These are phyloP conservation scores for Drosophila prosaltans DNA, from an alignment of 1,140 invertebrate genomes.

Conservation along the genomic window DNA sequence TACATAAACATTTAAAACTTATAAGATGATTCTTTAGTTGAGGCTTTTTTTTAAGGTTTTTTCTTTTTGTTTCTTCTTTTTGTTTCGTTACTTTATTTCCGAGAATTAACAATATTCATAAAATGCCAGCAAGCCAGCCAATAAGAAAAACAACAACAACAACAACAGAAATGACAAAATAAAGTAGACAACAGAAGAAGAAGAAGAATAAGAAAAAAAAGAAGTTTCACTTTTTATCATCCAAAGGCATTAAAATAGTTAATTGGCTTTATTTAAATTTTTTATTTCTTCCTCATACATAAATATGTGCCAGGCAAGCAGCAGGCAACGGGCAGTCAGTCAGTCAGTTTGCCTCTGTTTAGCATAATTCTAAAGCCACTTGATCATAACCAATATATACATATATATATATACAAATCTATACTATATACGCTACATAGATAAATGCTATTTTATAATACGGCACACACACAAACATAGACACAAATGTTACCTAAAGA, in stretches of 20 bases:
- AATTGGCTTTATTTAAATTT: constrained; percentile 82
- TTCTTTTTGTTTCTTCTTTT: constrained; percentile 1
- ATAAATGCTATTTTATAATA: constrained; percentile 28
- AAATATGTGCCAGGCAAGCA: constrained; percentile 73
- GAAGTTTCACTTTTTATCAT: constrained; percentile 82
- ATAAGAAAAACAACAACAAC: constrained; percentile 26
- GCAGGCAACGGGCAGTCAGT: constrained; percentile 8
- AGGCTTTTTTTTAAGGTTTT: constrained; percentile 46
- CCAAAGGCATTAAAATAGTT: constrained; percentile 82
- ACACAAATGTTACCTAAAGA: constrained; percentile 11
- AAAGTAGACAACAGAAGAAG: constrained; percentile 31
- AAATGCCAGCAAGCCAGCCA: constrained; percentile 29
- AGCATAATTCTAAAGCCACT: constrained; percentile 72
- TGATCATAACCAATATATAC: constrained; percentile 60
- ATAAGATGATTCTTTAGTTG: constrained; percentile 24
- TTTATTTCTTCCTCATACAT: constrained; percentile 82
- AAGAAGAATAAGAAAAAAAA: constrained; percentile 59
- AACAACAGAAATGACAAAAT: constrained; percentile 34
- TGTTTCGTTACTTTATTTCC: constrained; percentile 78
- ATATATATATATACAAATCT: constrained; percentile 46
- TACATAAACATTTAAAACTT: constrained; percentile 8
- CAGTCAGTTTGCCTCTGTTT: constrained; percentile 41
- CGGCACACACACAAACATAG: constrained; percentile 38
- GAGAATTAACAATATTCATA: constrained; percentile 81
- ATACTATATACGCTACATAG: constrained; percentile 17